Evolutionary conservation across 1,140 invertebrate species (phyloP), one percentile per base, ranked within the genome.

Genomic region (Grapholita molesta): DNA sequence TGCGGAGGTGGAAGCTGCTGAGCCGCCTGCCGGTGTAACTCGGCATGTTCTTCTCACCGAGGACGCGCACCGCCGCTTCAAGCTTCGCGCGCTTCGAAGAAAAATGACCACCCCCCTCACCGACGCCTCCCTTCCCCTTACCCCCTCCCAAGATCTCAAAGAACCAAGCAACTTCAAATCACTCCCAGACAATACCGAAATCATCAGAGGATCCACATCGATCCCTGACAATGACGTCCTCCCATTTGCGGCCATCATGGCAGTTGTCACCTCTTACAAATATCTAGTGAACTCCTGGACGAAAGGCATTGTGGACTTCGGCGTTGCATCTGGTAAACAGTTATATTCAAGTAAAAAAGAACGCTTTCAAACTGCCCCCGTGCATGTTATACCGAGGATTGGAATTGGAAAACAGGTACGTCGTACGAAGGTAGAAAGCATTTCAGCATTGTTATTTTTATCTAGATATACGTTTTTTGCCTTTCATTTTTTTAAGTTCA

Each of bases 191-290:
- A 86, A 81, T n/a, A 85, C 90, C 3, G 89, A 93, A 66, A 92
- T 93, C 5, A 78, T 93, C 21, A 74, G 85, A 64, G 92, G 92
- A 4, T 80, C 79, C 1, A 78, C 72, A 8, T 85, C 86, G n/a
- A 79, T 93, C 30, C 71, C 76, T 0, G 85, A 87, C 0, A 73
- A 82, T 15, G 89, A 91, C 66, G 80, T 90, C 12, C 80, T 93
- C 2, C 93, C 93, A 0, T 94, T 93, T 72, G 83, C 89, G 0
- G 90, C 92, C 4, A 91, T 93, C n/a, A 93, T 93, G 91, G 92
- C 93, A 3, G 83, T 90, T 9, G 90, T 92, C 0, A 92, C 92
- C 0, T 92, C 92, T 2, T 91, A 92, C 72, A 93, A 94, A 67
- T 93, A 93, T 67, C 70, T 80, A 0, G 82, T 93, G 0, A 84